Evolutionary conservation across 2,888 invertebrate species (phyloP), one percentile per base, ranked within the genome.

Genomic region (Schrankia costaestrigalis): DNA sequence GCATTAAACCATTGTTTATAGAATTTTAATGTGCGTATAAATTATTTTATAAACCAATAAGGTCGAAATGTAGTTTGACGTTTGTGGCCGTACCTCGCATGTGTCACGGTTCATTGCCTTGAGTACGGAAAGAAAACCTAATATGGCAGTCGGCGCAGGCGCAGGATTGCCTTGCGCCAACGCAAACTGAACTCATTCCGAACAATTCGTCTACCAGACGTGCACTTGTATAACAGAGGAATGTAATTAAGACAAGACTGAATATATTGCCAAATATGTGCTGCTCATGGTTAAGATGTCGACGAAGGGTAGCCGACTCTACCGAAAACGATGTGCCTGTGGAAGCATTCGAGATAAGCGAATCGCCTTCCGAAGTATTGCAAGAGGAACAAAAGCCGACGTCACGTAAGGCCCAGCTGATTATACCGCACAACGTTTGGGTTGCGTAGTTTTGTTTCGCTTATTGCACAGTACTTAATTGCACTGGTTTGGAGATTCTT

Each of bases 91-190:
- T 47, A 62, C 56, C 53, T 34, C 46, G 54, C 62, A 68, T 64
- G 78, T 75, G 85, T 83, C 80, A 81, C 72, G 82, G 86, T 84
- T 86, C 85, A 84, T 79, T 81, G 85, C 85, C 84, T 84, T 83
- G 82, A 81, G 62, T 77, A 66, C 78, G 77, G 77, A 81, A 79
- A 80, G 78, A 75, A 72, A 72, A 76, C 86, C 85, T 80, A 82
- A 85, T 87, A 85, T 80, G 86, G 86, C 63, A 58, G 49, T 57
- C 60, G 61, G 63, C 70, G 63, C 71, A 65, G 65, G 63, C 71
- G 63, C 78, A 68, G 71, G 80, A 72, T 81, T 64, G 71, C 78
- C 79, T 82, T 82, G 84, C 79, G 81, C 81, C 82, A 57, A 81
- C 80, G 79, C 81, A 72, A 48, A 48, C 39, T 56, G 60, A 63